phyloP scores from a whole-genome alignment of 2,797 vertebrate species.

The Arrhamphus sclerolepis region DNA sequence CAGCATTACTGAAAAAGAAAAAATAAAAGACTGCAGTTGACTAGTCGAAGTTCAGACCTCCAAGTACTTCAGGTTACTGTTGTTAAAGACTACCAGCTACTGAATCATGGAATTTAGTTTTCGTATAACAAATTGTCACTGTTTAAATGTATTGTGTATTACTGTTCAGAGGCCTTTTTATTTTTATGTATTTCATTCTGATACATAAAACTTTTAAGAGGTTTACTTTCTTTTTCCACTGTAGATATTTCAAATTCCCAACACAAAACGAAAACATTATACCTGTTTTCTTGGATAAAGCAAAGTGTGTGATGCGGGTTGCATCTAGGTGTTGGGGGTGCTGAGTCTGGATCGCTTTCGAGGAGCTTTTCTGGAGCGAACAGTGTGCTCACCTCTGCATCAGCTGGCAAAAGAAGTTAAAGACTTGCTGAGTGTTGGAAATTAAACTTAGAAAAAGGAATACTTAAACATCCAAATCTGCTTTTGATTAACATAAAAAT shows the following conservation, averaged over 20 bases:
- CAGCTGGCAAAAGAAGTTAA: constrained; percentile 45
- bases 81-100: too few species aligned
- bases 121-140: too few species aligned
- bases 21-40: too few species aligned
- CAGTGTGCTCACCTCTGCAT: constrained; percentile 28
- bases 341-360: constrained; percentile 20
- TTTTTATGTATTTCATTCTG: too few species aligned
- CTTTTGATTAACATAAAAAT: too few species aligned
- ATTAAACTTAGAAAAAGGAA: not conserved
- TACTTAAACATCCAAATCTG: too few species aligned
- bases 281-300: constrained; percentile 64
- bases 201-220: not conserved
- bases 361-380: constrained; percentile 38
- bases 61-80: too few species aligned
- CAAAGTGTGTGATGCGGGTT: constrained; percentile 40
- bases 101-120: too few species aligned
- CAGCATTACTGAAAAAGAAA: too few species aligned
- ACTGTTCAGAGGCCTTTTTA: too few species aligned
- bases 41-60: too few species aligned
- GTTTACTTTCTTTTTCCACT: not conserved
- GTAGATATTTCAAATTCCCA: not conserved
- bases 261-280: not conserved
- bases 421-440: not conserved
- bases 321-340: constrained; percentile 35
- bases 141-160: too few species aligned